Base-by-base conservation (phyloP, 2,797 vertebrate genomes). In the Phataginus tricuspis region DNA sequence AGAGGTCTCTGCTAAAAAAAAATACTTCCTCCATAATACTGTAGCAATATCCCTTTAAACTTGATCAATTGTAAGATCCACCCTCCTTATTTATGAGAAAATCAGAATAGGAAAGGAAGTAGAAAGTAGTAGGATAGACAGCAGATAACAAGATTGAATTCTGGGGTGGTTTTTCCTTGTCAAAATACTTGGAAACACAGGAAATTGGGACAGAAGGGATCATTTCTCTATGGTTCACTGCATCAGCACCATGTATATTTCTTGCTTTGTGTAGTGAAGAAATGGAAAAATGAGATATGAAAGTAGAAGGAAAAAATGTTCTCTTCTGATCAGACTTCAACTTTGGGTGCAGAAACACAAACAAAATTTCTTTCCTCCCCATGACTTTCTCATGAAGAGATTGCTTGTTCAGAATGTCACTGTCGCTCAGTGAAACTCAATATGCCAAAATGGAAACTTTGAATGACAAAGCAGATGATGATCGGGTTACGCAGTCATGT, bases 1-100 rank as follows among this genome's bases (percentile, higher is more conserved):
- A 92, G 90, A 86, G 10, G 0, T 69, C 89, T 93, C 53, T 91
- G 16, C 12, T 78, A 34, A 92, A 71, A 86, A 80, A 92, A 57
- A 84, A 59, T 53, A 59, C 66, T 95, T 15, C 7, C 8, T 93
- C 57, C 6, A 51, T 14, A 86, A 68, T 37, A 10, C 3, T 5
- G 25, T 37, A 85, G 31, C 34, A 63, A 66, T 77, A 80, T 75
- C 3, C 16, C 29, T 71, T 61, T 93, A 79, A 86, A 61, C 2
- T 85, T 68, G 5, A 87, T 2, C 4, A 86, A 0, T 31, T 75
- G 7, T 93, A 51, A 34, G 0, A 39, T 12, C 13, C 53, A 37
- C 9, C 1, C 2, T 69, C n/a, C 29, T 80, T 7, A 85, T 68
- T 88, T 80, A 19, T 34, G 19, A 5, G 3, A 25, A 83, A 87